Evolutionary conservation across 2,797 vertebrate genomes (phyloP).

Genomic region (Acipenser transmontanus): DNA sequence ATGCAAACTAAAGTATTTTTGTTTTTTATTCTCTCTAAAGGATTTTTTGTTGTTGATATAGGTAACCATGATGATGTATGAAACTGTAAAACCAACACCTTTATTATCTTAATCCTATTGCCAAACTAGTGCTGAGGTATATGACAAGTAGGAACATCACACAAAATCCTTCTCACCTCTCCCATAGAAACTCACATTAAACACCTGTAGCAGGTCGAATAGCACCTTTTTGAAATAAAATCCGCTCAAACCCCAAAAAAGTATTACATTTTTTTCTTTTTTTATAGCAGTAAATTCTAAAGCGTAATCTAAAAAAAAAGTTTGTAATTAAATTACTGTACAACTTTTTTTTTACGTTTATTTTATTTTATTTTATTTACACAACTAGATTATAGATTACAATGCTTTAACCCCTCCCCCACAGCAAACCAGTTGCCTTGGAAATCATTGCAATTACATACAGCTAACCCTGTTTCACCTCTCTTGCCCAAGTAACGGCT

Average conservation of each 20-base stretch:
- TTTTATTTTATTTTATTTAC: conserved; percentile 48
- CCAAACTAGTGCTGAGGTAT: conserved; percentile 99
- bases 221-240: conserved; percentile 91
- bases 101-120: conserved; percentile 80
- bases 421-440: conserved; percentile 96
- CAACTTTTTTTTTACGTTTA: conserved; percentile 72
- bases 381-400: conserved; percentile 77
- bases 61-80: conserved; percentile 61
- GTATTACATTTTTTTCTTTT: conserved; percentile 47
- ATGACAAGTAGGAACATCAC: conserved; percentile 88
- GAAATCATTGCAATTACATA: conserved; percentile 59
- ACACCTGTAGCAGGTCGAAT: conserved; percentile 81
- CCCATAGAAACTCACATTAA: conserved; percentile 82
- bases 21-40: conserved; percentile 46
- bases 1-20: conserved; percentile 65
- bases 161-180: conserved; percentile 72
- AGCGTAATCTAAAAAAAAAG: conserved; percentile 76
- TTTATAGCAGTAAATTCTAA: conserved; percentile 94
- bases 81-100: conserved; percentile 62
- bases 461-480: conserved; percentile 83
- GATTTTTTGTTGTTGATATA: conserved; percentile 39
- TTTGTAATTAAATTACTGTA: conserved; percentile 96
- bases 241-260: conserved; percentile 68
- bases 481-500: conserved; percentile 45
- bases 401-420: conserved; percentile 73